Conservation (phyloP, 2,888 invertebrate species). For the Laspeyria flexula region DNA sequence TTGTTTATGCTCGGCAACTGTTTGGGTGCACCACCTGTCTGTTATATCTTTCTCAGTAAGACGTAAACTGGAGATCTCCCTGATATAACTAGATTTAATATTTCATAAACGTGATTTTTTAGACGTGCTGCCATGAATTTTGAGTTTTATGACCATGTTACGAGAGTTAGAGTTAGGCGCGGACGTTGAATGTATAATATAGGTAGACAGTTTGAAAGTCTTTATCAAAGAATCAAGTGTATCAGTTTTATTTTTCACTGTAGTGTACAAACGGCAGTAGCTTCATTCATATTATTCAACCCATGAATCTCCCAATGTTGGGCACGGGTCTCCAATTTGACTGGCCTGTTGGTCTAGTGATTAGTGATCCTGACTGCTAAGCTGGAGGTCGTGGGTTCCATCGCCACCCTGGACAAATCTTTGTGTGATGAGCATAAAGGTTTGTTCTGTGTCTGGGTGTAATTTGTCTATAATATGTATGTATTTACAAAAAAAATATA, state of each 20-base stretch:
- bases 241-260: not conserved
- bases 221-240: not conserved
- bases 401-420: no score
- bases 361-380: no score
- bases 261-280: no score
- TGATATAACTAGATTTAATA: constrained; percentile 79
- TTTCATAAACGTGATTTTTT: constrained; percentile 83
- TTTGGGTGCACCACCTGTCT: constrained; percentile 74
- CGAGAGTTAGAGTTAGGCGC: not conserved
- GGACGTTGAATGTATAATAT: constrained; percentile 1
- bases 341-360: no score
- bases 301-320: no score
- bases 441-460: no score
- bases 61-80: constrained; percentile 60
- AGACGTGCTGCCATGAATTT: constrained; percentile 70
- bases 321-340: no score
- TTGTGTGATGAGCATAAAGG: no score
- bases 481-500: no score
- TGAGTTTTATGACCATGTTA: constrained; percentile 38
- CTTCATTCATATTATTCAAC: no score
- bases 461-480: no score
- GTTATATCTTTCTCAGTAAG: constrained; percentile 66
- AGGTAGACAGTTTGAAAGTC: not conserved
- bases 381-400: no score
- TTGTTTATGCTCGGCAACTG: constrained; percentile 68